Conservation (phyloP, 2,888 invertebrate species). For the Pyrrhia umbra region DNA sequence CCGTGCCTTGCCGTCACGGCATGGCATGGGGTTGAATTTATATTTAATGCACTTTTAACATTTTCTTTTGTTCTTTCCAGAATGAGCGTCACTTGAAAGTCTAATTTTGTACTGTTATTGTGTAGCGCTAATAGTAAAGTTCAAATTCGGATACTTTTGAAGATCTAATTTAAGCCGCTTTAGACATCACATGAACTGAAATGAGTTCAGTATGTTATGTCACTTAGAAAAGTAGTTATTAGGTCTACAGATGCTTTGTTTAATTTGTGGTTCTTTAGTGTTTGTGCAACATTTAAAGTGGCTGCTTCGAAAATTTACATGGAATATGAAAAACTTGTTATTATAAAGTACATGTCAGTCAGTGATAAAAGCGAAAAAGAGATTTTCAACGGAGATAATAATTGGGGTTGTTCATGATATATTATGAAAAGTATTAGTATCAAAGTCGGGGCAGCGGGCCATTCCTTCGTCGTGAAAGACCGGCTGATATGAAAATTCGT, state of each 20-base stretch:
- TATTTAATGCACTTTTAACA: constrained; percentile 45
- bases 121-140: constrained; percentile 1
- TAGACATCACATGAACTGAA: constrained; percentile 31
- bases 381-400: constrained; percentile 75
- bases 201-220: constrained; percentile 21
- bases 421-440: constrained; percentile 83
- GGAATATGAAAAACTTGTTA: constrained; percentile 5
- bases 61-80: constrained; percentile 33
- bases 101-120: constrained; percentile 15
- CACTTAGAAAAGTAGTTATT: constrained; percentile 19
- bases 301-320: constrained; percentile 8
- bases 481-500: constrained; percentile 89
- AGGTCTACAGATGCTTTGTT: neutral
- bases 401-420: constrained; percentile 72
- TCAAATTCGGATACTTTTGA: constrained; percentile 18
- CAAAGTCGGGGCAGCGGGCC: constrained; percentile 77
- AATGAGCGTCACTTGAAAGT: constrained; percentile 7
- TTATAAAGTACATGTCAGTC: constrained; percentile 57
- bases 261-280: neutral
- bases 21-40: constrained; percentile 46
- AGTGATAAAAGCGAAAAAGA: constrained; percentile 68
- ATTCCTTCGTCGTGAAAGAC: constrained; percentile 83
- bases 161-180: constrained; percentile 12
- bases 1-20: constrained; percentile 58
- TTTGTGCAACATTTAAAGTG: neutral